A percentile compares a stretch with the other conserved stretches of the same genome.
Evolutionary conservation across 2,888 invertebrate genomes (phyloP).

Genomic region (Ctenicera cuprea): DNA sequence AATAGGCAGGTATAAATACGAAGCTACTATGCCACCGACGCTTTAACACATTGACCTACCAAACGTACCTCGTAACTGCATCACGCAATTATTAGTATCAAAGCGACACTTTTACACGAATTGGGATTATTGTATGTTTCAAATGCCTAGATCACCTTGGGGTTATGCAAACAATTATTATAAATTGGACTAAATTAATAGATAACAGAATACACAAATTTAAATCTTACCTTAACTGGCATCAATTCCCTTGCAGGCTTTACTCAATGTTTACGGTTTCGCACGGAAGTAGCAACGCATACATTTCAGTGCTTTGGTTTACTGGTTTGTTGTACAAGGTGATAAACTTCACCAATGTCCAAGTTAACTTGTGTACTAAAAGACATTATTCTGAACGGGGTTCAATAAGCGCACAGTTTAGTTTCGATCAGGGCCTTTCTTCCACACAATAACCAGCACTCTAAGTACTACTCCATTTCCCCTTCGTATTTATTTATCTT

Average conservation of each 20-base stretch:
- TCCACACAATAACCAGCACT: slow-evolving; percentile 35
- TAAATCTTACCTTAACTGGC: neutral
- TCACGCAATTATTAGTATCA: no score
- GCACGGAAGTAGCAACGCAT: neutral
- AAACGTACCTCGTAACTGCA: no score
- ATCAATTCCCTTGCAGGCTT: no score
- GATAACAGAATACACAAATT: neutral
- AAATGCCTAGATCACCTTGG: no score
- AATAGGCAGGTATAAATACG: no score
- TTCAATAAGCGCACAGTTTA: slow-evolving; percentile 47
- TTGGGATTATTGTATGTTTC: no score
- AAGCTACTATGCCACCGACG: no score
- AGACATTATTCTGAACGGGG: slow-evolving; percentile 44
- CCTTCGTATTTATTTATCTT: slow-evolving; percentile 41
- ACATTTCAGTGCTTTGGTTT: neutral
- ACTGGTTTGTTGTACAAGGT: slow-evolving; percentile 37
- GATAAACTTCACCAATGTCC: slow-evolving; percentile 37
- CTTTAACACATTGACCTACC: no score
- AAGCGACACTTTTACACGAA: no score
- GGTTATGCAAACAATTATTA: no score
- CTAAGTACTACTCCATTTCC: slow-evolving; percentile 35
- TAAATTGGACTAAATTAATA: no score
- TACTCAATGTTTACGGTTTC: no score
- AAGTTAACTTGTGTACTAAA: slow-evolving; percentile 46
- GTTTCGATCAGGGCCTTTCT: slow-evolving; percentile 43